A percentile compares a stretch with the other conserved stretches of the same genome.
Conservation (phyloP, 2,797 vertebrate species). For the Lutjanus campechanus region DNA sequence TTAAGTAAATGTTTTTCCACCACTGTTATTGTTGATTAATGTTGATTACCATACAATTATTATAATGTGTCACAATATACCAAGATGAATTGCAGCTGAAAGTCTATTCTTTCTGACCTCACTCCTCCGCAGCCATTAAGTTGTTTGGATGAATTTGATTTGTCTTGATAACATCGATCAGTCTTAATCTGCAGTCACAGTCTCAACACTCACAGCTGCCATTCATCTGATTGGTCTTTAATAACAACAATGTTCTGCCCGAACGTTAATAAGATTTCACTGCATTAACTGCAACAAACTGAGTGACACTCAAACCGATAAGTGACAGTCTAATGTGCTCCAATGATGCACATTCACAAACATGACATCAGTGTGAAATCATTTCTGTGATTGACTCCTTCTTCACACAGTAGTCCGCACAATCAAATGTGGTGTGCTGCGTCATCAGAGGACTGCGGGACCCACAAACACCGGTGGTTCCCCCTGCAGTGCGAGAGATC, state of each 20-base stretch:
- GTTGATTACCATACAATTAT: neutral
- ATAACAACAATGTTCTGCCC: slow-evolving; percentile 1
- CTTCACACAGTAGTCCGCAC: slow-evolving; percentile 20
- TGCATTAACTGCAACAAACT: slow-evolving; percentile 22
- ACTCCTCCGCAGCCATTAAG: neutral
- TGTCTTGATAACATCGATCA: slow-evolving; percentile 3
- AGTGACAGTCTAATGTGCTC: slow-evolving; percentile 14
- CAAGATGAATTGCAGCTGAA: neutral
- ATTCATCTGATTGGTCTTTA: slow-evolving; percentile 9
- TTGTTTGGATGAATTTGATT: slow-evolving; percentile 5
- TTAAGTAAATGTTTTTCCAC: neutral
- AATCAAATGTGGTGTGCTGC: slow-evolving; percentile 62
- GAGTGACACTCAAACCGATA: slow-evolving; percentile 1
- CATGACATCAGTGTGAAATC: slow-evolving; percentile 19
- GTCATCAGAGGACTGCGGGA: slow-evolving; percentile 75
- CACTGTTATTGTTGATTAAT: neutral
- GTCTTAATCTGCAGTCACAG: slow-evolving; percentile 4
- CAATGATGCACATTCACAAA: neutral
- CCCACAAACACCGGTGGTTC: slow-evolving; percentile 68
- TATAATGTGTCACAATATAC: neutral
- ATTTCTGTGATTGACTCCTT: slow-evolving; percentile 14
- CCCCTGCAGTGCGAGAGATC: slow-evolving; percentile 78
- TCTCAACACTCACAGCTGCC: slow-evolving; percentile 16
- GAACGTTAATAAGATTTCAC: slow-evolving; percentile 30
- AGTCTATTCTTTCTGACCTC: neutral